Percentiles rank a stretch among this genome's conserved stretches.
Evolutionary conservation across 2,113 vertebrate species (phyloP).

Genomic region (Macroglossus sobrinus): DNA sequence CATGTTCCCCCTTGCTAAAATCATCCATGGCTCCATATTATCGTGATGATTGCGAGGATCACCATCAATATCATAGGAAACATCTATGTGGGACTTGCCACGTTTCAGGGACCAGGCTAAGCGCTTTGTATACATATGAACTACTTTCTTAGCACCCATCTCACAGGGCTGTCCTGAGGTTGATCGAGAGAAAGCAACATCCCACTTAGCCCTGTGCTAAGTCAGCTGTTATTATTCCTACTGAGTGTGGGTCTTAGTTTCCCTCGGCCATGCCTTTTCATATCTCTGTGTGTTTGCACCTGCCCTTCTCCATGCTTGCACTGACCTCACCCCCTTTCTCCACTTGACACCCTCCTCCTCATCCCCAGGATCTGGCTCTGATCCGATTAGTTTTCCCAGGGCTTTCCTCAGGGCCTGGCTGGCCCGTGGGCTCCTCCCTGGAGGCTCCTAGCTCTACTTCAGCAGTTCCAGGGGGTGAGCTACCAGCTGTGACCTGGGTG

Average conservation of each 20-base stretch:
- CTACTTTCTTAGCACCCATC: not conserved
- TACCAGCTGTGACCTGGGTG: no score
- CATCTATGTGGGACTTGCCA: not conserved
- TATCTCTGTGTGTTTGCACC: not conserved
- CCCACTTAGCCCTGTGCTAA: not conserved
- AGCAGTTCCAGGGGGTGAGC: not conserved
- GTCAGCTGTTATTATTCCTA: not conserved
- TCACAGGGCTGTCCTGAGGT: not conserved
- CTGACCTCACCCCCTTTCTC: rapidly evolving
- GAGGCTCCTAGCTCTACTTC: not conserved
- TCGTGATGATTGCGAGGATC: no score
- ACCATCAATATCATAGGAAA: not conserved
- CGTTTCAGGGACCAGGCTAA: not conserved
- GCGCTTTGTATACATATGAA: not conserved
- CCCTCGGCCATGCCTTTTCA: not conserved
- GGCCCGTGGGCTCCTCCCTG: not conserved
- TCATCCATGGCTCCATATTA: not conserved
- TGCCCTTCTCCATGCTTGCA: not conserved
- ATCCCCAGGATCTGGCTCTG: not conserved
- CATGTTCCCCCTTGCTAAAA: not conserved
- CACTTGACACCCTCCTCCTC: no score
- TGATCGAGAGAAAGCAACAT: not conserved
- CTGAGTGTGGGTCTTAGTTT: rapidly evolving
- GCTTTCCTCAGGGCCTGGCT: not conserved
- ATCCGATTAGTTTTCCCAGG: not conserved